Base-by-base conservation (phyloP, 2,797 vertebrate genomes). In the Rhinella marina region DNA sequence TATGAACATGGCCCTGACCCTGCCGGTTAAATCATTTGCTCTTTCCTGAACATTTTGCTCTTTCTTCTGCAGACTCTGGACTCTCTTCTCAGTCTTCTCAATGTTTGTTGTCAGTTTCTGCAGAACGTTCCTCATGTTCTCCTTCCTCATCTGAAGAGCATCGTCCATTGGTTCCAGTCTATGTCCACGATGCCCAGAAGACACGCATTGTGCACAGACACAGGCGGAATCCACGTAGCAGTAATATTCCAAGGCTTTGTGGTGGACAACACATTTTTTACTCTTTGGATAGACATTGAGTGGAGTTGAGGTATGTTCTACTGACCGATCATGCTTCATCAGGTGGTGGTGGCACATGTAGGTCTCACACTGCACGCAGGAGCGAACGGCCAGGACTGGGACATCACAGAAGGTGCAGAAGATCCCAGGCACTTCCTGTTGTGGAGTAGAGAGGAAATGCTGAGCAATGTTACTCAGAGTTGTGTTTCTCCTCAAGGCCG, bases 321-420 rank as follows among this genome's bases (percentile, higher is more conserved):
- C 75, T 13, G 75, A 25, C 1, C 14, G 50, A 23, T 77, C 52
- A 77, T 77, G 75, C n/a, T 54, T 77, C 23, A 52, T 25, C 27
- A 77, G 17, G 23, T 77, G 75, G 1, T 77, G 50, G 12, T 16
- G 23, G n/a, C 75, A 77, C 75, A 77, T 54, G 50, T 50, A 77
- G 23, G 75, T 77, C 50, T 77, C 75, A 54, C 72, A 75, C 19
- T 75, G 72, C 13, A 75, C 14, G 6, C 72, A 75, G 19, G 72
- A 21, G 21, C 48, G 54, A 25, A 77, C 50, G 14, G 75, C 75
- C 6, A n/a, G 75, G 50, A 77, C 50, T 1, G 50, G 27, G 8
- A 25, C 16, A n/a, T 77, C 75, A 25, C 75, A 77, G 50, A 52
- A 77, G 12, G 75, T 77, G 27, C 75, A 77, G 75, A n/a, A 54